phyloP scores from a whole-genome alignment of 92 coral and sea anemone genomes.

The Hydrozoanthus gracilis region DNA sequence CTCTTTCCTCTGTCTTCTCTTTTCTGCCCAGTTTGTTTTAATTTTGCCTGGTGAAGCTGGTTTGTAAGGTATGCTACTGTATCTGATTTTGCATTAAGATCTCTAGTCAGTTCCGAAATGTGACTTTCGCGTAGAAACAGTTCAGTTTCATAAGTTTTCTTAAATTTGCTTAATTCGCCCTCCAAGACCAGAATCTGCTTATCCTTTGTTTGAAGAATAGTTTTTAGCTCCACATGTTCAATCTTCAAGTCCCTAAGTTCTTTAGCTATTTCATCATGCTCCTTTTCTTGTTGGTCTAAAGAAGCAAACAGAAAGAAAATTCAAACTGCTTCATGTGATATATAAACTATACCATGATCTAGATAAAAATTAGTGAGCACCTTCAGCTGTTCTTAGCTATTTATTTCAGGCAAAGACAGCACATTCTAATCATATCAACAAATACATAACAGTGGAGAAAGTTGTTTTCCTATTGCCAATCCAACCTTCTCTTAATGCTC shows the following conservation, averaged over 20 bases:
- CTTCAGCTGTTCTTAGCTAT: no score
- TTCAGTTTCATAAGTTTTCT: constrained; percentile 74
- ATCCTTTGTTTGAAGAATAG: constrained; percentile 77
- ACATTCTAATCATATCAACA: no score
- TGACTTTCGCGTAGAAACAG: constrained; percentile 68
- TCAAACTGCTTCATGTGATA: no score
- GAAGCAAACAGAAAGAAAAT: constrained; percentile 6
- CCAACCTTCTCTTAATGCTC: no score
- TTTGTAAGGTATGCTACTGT: constrained; percentile 92
- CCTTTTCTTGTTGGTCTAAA: constrained; percentile 67
- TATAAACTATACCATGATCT: no score
- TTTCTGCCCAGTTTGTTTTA: constrained; percentile 72
- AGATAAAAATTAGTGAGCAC: background rate
- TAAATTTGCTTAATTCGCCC: constrained; percentile 69
- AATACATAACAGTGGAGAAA: no score
- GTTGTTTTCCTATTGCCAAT: no score
- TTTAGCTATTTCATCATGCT: constrained; percentile 55
- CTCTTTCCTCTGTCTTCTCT: constrained; percentile 30
- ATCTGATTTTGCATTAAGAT: constrained; percentile 94
- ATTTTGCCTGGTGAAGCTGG: constrained; percentile 86
- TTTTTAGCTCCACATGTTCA: constrained; percentile 83
- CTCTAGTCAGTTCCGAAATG: constrained; percentile 71
- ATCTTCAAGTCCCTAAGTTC: constrained; percentile 67
- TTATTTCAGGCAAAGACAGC: no score
- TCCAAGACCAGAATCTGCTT: constrained; percentile 81